phyloP scores from a whole-genome alignment of 2,113 vertebrate genomes.

The Cynopterus brachyotis region DNA sequence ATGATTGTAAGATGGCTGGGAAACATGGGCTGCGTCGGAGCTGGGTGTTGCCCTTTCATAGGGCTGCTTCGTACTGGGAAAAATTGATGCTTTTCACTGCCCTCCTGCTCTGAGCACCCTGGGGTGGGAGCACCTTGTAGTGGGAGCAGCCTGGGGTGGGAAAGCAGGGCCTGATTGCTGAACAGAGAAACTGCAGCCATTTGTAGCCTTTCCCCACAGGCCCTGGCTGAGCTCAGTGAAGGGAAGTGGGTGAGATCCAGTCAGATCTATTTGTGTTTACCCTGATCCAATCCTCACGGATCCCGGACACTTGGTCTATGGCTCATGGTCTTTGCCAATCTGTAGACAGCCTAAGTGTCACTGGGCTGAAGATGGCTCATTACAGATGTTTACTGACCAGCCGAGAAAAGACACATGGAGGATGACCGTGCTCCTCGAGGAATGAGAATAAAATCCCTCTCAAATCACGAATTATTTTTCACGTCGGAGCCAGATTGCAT shows the following conservation, averaged over 20 bases:
- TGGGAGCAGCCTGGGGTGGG: neutral
- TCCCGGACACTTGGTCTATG: neutral
- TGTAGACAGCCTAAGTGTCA: neutral
- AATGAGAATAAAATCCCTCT: neutral
- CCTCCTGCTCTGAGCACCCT: neutral
- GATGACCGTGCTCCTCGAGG: neutral
- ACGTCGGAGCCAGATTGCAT: neutral
- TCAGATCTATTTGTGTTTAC: neutral
- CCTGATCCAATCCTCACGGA: neutral
- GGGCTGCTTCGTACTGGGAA: neutral
- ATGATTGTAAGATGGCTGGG: neutral
- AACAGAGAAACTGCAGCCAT: neutral
- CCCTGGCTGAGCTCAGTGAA: neutral
- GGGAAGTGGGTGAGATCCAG: neutral
- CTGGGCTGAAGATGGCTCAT: neutral
- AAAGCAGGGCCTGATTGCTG: neutral
- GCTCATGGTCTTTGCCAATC: neutral
- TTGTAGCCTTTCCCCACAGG: neutral
- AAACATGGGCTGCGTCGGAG: neutral
- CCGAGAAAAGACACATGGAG: neutral
- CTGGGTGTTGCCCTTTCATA: neutral
- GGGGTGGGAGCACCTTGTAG: neutral
- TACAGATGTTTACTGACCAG: neutral
- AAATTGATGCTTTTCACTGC: neutral
- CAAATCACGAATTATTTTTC: neutral